Evolutionary conservation across 2,888 invertebrate species (phyloP).

Genomic region (Diogma glabrata): DNA sequence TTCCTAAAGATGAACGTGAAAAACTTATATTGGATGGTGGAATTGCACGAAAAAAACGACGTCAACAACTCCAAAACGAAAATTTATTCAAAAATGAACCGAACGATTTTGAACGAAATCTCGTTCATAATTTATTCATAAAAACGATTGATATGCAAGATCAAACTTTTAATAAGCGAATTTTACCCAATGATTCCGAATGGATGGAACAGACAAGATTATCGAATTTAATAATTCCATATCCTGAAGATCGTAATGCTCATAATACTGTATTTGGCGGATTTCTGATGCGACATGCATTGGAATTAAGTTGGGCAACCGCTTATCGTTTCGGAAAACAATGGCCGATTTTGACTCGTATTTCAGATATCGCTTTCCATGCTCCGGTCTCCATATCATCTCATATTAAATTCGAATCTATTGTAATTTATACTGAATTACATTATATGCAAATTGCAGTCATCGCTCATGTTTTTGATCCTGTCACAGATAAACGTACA

Average conservation of each 20-base stretch:
- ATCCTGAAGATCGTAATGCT: conserved; percentile 57
- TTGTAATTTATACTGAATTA: conserved; percentile 44
- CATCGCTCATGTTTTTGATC: conserved; percentile 52
- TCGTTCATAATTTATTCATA: conserved; percentile 56
- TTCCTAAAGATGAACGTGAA: conserved; percentile 48
- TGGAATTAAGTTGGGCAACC: conserved; percentile 58
- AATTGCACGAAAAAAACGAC: conserved; percentile 39
- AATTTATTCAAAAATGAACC: conserved; percentile 55
- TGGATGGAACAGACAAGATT: conserved; percentile 55
- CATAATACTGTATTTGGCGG: conserved; percentile 71
- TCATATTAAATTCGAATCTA: conserved; percentile 53
- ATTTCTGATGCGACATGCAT: conserved; percentile 63
- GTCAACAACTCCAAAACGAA: conserved; percentile 38
- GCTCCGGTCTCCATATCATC: conserved; percentile 61
- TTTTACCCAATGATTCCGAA: conserved; percentile 42
- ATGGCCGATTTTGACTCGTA: conserved; percentile 45
- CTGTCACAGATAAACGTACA: conserved; percentile 41
- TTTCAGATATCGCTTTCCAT: conserved; percentile 61
- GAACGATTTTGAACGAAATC: conserved; percentile 47
- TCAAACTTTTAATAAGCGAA: conserved; percentile 39
- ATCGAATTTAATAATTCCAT: conserved; percentile 46
- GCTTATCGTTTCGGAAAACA: conserved; percentile 44
- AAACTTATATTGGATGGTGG: conserved; percentile 45
- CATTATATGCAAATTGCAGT: conserved; percentile 52
- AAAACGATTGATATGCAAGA: conserved; percentile 44